A percentile compares a stretch with the other conserved stretches of the same genome.
These are phyloP conservation scores for Philaenus spumarius DNA, from an alignment of 1,140 invertebrate species.

Conservation along the genomic window DNA sequence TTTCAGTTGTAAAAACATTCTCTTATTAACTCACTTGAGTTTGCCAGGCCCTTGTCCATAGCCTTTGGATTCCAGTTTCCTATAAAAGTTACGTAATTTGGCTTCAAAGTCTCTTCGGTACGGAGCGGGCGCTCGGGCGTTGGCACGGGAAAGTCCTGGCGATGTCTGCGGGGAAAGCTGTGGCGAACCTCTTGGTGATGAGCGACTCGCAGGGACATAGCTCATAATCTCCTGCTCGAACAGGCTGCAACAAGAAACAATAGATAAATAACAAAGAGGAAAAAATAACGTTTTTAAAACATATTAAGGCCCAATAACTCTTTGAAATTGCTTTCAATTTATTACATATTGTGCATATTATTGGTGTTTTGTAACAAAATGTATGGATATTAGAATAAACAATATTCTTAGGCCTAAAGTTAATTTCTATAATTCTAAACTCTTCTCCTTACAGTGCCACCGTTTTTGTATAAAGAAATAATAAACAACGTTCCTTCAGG, in stretches of 20 bases:
- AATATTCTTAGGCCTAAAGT: too few relatives aligned
- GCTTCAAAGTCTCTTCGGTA: constrained; percentile 91
- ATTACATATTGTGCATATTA: too few relatives aligned
- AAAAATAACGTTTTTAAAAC: constrained; percentile 10
- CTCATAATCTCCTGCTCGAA: constrained; percentile 99
- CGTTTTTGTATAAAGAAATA: too few relatives aligned
- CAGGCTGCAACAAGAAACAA: constrained; percentile 58
- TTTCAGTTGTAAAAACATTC: too few relatives aligned
- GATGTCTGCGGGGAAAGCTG: constrained; percentile 72
- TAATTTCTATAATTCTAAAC: too few relatives aligned
- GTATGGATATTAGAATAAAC: too few relatives aligned
- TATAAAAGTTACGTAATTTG: constrained; percentile 90
- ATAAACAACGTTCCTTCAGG: too few relatives aligned
- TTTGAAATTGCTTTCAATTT: too few relatives aligned
- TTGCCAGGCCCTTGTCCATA: constrained; percentile 95
- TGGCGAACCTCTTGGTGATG: constrained; percentile 51
- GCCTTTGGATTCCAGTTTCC: constrained; percentile 92
- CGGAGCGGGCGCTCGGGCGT: constrained; percentile 72
- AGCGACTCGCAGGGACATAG: constrained; percentile 68
- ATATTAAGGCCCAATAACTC: too few relatives aligned
- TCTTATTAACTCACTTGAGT: constrained; percentile 76
- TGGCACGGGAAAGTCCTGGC: constrained; percentile 65
- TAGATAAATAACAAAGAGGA: constrained; percentile 16
- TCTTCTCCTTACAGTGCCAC: too few relatives aligned
- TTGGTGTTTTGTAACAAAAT: too few relatives aligned